A percentile compares a stretch with the other conserved stretches of the same genome.
Evolutionary conservation across 2,888 invertebrate genomes (phyloP).

Genomic region (Cosmia trapezina): DNA sequence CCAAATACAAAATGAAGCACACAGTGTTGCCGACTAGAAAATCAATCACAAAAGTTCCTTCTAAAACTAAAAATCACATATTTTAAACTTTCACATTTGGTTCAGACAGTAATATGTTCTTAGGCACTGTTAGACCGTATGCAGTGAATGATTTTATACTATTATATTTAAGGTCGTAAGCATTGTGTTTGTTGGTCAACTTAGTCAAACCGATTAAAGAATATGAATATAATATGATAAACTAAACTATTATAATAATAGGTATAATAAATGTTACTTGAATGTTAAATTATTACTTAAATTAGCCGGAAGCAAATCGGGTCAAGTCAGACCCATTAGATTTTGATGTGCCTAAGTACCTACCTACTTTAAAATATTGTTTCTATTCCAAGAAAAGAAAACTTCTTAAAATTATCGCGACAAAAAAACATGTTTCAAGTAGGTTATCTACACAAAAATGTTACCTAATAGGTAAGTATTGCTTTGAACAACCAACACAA

Average conservation of each 20-base stretch:
- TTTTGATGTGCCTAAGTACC: not conserved
- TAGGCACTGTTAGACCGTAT: conserved; percentile 73
- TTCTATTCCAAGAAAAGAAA: not conserved
- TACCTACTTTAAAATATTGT: too few relatives aligned
- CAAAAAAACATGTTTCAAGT: not conserved
- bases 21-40: conserved; percentile 72
- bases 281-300: not conserved
- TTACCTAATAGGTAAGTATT: not conserved
- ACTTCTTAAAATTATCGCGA: not conserved
- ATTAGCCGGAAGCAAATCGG: too few relatives aligned
- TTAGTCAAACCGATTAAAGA: too few relatives aligned
- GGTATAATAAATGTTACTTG: not conserved
- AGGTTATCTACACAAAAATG: not conserved
- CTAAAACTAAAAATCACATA: conserved; percentile 67
- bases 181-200: conserved; percentile 48
- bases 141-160: conserved; percentile 58
- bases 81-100: conserved; percentile 51
- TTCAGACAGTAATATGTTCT: conserved; percentile 58
- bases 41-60: conserved; percentile 69
- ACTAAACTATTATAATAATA: not conserved
- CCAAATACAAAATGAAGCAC: conserved; percentile 59
- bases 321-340: not conserved
- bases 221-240: not conserved
- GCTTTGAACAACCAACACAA: conserved; percentile 43
- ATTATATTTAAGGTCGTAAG: conserved; percentile 44